Evolutionary conservation across 2,888 invertebrate genomes (phyloP).

Genomic region (Melinaea marsaeus): DNA sequence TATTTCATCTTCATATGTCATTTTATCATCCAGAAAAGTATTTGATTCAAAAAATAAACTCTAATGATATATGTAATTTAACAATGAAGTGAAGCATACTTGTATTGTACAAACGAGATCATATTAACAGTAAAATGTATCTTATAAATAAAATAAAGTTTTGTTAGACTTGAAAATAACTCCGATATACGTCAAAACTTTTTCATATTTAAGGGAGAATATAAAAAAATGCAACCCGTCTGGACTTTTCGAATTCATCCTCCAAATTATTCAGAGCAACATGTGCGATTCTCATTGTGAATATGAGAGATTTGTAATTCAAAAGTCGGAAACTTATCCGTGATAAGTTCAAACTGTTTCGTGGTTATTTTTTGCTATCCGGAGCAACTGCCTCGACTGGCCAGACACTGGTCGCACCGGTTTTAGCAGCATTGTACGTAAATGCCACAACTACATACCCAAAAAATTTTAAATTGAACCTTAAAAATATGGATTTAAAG

Average conservation of each 20-base stretch:
- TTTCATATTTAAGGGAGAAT: no score
- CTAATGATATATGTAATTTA: no score
- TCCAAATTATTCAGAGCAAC: not conserved
- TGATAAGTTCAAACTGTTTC: slow-evolving; percentile 47
- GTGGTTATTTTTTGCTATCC: slow-evolving; percentile 60
- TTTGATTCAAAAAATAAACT: no score
- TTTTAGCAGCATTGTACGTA: slow-evolving; percentile 36
- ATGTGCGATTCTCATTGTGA: slow-evolving; percentile 6
- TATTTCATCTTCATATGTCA: no score
- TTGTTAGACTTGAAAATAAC: no score
- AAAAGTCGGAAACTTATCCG: slow-evolving; percentile 39
- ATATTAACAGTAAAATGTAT: no score
- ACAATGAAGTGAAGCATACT: no score
- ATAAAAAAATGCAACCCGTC: not conserved
- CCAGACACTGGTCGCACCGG: slow-evolving; percentile 67
- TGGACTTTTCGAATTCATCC: not conserved
- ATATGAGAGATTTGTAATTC: slow-evolving; percentile 31
- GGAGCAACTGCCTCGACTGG: slow-evolving; percentile 50
- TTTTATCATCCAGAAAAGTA: no score
- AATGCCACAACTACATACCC: slow-evolving; percentile 31
- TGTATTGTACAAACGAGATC: no score
- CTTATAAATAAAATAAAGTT: no score
- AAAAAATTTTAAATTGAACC: slow-evolving; percentile 29
- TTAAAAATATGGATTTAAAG: slow-evolving; percentile 18
- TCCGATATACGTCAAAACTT: no score